phyloP scores from a whole-genome alignment of 2,113 vertebrate genomes.

The Saguinus imperator region DNA sequence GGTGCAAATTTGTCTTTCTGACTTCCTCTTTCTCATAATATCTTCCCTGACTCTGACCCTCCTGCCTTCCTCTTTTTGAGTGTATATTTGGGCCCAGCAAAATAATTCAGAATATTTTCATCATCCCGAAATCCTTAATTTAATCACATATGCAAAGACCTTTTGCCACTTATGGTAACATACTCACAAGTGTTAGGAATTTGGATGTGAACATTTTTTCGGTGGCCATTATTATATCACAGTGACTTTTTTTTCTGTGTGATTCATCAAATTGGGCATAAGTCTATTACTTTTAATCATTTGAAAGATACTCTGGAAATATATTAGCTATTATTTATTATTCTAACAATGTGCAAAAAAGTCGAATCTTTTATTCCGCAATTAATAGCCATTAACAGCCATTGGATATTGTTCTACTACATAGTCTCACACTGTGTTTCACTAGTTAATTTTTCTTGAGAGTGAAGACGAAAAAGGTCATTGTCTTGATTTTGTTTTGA shows the following conservation, averaged over 20 bases:
- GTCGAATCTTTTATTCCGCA: not conserved
- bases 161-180: not conserved
- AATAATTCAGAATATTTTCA: not conserved
- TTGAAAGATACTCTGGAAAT: not conserved
- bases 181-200: not conserved
- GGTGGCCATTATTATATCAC: not conserved
- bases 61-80: not conserved
- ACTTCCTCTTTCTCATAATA: not conserved
- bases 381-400: not conserved
- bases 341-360: not conserved
- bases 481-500: not conserved
- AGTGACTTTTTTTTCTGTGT: not conserved
- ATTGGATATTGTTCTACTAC: not conserved
- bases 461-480: not conserved
- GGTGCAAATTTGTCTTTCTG: not conserved
- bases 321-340: not conserved
- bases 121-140: not conserved
- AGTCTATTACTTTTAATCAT: not conserved
- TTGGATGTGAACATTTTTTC: not conserved
- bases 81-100: not conserved
- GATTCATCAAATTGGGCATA: not conserved
- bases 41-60: not conserved
- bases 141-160: not conserved
- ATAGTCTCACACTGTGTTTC: not conserved
- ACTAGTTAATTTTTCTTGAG: not conserved